Evolutionary conservation across 2,888 invertebrate genomes (phyloP).

Genomic region (Laothoe populi): DNA sequence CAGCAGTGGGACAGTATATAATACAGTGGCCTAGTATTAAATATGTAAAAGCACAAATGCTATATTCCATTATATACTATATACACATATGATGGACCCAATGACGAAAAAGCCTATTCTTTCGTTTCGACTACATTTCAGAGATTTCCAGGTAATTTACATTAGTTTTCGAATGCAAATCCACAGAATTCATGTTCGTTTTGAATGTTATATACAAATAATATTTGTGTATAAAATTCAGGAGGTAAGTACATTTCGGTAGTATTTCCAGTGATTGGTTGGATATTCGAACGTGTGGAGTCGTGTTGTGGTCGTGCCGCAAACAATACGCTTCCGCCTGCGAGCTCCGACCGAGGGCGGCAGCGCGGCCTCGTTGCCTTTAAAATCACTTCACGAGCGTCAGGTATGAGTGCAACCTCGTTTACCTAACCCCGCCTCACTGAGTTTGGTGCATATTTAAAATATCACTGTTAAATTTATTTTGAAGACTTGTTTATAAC

Average conservation of each 20-base stretch:
- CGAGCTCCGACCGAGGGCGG: constrained; percentile 48
- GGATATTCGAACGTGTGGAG: constrained; percentile 37
- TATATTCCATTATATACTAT: too few species aligned
- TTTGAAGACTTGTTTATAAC: too few species aligned
- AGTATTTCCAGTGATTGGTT: constrained; percentile 43
- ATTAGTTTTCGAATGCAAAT: constrained; percentile 1
- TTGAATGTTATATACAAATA: constrained; percentile 30
- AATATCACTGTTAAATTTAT: background rate
- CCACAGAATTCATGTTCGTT: constrained; percentile 22
- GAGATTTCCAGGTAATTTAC: background rate
- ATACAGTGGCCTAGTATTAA: too few species aligned
- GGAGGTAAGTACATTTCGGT: constrained; percentile 41
- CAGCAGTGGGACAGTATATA: too few species aligned
- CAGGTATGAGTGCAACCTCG: constrained; percentile 19
- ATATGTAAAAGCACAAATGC: too few species aligned
- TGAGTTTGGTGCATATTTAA: constrained; percentile 13
- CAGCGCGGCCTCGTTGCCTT: constrained; percentile 28
- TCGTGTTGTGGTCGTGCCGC: constrained; percentile 29
- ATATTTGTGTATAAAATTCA: constrained; percentile 32
- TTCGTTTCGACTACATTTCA: background rate
- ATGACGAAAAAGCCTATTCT: too few species aligned
- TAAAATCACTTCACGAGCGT: constrained; percentile 18
- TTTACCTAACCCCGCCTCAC: constrained; percentile 28
- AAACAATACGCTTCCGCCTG: constrained; percentile 68
- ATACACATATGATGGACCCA: too few species aligned